Evolutionary conservation across 2,888 invertebrate species (phyloP), one percentile per base, ranked within the genome.

Genomic region (Cryptocephalus primarius): DNA sequence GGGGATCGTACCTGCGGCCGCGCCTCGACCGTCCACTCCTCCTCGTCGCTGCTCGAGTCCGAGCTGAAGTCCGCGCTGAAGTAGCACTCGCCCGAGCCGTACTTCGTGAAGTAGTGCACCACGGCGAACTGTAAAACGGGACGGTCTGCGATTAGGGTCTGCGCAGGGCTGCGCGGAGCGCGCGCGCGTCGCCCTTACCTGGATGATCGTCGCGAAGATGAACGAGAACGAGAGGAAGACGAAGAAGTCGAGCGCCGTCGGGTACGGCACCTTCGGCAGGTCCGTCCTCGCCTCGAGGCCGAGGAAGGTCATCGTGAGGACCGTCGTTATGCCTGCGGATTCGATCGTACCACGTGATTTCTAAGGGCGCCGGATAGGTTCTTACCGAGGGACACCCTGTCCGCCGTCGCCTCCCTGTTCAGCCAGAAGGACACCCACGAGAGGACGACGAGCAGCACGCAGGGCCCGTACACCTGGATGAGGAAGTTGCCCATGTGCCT

Each of bases 391-490:
- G 87, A 83, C 1, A 89, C 84, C 50, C 89, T 73, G 66, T 88
- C 89, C 0, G 88, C 86, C 0, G 85, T 88, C 1, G 88, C 88
- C 68, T 90, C 89, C 46, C 88, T 72, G 69, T 88, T 88, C 38
- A 88, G 74, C 88, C 87, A 88, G 63, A 85, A 85, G 2, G 88
- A 87, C 1, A 90, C 88, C 89, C 89, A 89, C 1, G 88, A 88
- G 4, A 89, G 74, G n/a, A 88, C 83, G 3, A 88, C 88, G 11
- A 89, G 76, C 42, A 89, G 75, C 39, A 86, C 81, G 60, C 88
- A 89, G 0, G 89, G 89, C 1, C 88, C 83, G 64, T 89, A 90
- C 9, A 88, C 88, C 72, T 90, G 88, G 57, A 89, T 85, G 39
- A 89, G 73, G 65, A 88, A 89, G 67, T 86, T 87, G n/a, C 88